A percentile compares a stretch with the other conserved stretches of the same genome.
Evolutionary conservation across 2,797 vertebrate genomes (phyloP).

Genomic region (Ispidina picta): DNA sequence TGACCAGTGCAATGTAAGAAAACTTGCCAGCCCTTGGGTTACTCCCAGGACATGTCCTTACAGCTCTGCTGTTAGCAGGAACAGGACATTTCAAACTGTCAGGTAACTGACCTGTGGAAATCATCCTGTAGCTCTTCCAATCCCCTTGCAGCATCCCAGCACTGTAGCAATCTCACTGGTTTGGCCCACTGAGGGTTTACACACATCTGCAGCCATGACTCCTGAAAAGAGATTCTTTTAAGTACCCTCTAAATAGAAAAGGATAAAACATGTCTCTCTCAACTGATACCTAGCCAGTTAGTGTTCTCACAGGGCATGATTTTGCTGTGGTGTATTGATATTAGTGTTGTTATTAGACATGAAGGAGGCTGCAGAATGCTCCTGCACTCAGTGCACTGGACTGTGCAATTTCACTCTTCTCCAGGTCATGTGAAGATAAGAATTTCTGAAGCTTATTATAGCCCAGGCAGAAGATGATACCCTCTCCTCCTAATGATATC

Average conservation of each 20-base stretch:
- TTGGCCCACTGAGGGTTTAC: neutral
- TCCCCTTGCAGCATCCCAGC: neutral
- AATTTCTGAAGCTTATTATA: neutral
- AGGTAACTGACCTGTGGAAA: neutral
- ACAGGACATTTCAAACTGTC: neutral
- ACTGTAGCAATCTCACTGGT: neutral
- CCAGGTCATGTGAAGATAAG: neutral
- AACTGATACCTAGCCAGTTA: neutral
- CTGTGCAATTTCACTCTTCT: neutral
- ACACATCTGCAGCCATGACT: neutral
- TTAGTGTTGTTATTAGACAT: neutral
- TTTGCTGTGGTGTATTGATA: neutral
- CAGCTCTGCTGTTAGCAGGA: neutral
- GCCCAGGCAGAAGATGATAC: neutral
- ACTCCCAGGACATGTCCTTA: neutral
- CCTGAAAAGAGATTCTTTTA: neutral
- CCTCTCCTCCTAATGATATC: neutral
- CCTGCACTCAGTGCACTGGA: neutral
- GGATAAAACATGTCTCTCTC: neutral
- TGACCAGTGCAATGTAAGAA: neutral
- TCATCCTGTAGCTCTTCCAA: neutral
- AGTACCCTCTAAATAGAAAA: neutral
- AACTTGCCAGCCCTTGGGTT: neutral
- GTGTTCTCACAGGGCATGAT: neutral
- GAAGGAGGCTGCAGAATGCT: neutral